Evolutionary conservation across 2,797 vertebrate species (phyloP).

Genomic region (Falco cherrug): DNA sequence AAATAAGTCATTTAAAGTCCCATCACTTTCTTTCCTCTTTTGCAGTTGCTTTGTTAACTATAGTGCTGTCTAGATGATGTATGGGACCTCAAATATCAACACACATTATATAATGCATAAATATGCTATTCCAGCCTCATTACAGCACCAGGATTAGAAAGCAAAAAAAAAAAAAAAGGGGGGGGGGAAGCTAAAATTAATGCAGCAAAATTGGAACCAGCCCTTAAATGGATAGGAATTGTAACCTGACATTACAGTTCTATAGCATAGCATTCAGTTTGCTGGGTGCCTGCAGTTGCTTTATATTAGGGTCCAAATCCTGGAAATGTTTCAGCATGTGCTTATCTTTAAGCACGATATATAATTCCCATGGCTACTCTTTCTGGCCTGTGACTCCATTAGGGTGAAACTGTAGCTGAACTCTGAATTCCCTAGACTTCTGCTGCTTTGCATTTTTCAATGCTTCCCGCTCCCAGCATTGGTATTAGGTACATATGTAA

Average conservation of each 20-base stretch:
- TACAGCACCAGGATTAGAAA: neutral
- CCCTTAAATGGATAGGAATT: neutral
- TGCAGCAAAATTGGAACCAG: neutral
- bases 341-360: neutral
- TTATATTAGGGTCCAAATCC: neutral
- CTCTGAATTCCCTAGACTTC: neutral
- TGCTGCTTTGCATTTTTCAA: neutral
- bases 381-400: neutral
- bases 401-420: neutral
- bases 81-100: neutral
- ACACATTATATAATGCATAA: neutral
- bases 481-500: neutral
- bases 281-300: neutral
- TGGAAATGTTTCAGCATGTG: neutral
- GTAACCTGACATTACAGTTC: neutral
- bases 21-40: neutral
- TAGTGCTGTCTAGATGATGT: neutral
- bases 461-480: neutral
- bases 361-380: neutral
- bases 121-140: neutral
- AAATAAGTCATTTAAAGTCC: neutral
- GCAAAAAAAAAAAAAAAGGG: fast-evolving
- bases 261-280: neutral
- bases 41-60: neutral
- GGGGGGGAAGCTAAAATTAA: neutral